These are phyloP conservation scores for Drosophila nigricruria DNA, from an alignment of 2,888 invertebrate genomes.

Conservation along the genomic window DNA sequence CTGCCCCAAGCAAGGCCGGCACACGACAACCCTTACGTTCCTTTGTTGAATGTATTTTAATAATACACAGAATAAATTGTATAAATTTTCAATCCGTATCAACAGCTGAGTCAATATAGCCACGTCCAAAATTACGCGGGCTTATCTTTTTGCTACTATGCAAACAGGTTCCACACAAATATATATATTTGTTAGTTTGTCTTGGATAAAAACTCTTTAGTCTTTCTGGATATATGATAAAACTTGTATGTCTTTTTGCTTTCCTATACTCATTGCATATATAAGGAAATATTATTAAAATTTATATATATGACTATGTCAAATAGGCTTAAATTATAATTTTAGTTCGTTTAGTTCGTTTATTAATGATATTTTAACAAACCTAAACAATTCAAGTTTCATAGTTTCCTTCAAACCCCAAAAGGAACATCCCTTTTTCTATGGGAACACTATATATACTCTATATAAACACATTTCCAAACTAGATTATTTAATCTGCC, in stretches of 20 bases:
- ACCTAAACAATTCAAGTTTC: too few relatives aligned
- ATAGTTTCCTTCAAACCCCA: too few relatives aligned
- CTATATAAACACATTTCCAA: background rate
- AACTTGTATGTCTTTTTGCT: too few relatives aligned
- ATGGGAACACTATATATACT: background rate
- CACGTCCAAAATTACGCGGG: background rate
- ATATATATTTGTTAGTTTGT: background rate
- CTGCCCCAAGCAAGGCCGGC: too few relatives aligned
- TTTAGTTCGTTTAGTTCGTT: too few relatives aligned
- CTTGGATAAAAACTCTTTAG: too few relatives aligned
- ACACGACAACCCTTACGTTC: background rate
- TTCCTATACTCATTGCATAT: too few relatives aligned
- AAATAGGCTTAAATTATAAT: too few relatives aligned
- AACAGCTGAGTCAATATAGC: slow-evolving; percentile 6
- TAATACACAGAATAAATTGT: background rate
- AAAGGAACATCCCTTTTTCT: background rate
- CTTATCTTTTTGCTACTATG: background rate
- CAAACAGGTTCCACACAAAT: background rate
- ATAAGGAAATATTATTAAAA: too few relatives aligned
- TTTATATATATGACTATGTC: too few relatives aligned
- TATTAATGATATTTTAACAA: too few relatives aligned
- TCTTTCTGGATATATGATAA: too few relatives aligned
- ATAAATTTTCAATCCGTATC: background rate
- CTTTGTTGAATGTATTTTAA: background rate
- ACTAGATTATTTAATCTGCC: slow-evolving; percentile 1